Conservation (phyloP, 2,113 vertebrate genomes). For the Stigmatopora argus region DNA sequence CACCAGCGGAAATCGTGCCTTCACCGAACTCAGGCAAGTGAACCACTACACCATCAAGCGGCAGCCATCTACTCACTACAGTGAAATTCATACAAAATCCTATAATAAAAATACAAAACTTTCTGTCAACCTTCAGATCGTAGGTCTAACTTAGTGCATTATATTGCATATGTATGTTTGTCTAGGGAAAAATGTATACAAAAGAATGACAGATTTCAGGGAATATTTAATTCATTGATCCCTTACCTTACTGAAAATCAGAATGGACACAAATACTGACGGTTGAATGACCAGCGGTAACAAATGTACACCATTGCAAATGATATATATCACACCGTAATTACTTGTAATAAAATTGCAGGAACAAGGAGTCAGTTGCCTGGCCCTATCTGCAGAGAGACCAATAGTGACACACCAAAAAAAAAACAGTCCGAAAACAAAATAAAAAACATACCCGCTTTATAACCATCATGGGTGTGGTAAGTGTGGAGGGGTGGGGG, state of each 20-base stretch:
- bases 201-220: constrained; percentile 61
- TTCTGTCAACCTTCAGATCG: neutral
- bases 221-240: constrained; percentile 73
- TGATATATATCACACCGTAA: constrained; percentile 77
- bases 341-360: constrained; percentile 57
- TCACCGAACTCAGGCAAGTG: no score
- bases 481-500: neutral
- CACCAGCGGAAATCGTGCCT: no score
- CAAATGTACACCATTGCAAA: constrained; percentile 77
- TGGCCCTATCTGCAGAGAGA: constrained; percentile 63
- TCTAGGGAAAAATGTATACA: constrained; percentile 19
- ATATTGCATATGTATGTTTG: neutral
- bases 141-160: neutral
- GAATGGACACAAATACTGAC: constrained; percentile 74
- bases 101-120: neutral
- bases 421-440: no score
- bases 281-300: constrained; percentile 74
- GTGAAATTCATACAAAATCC: neutral
- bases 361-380: constrained; percentile 62
- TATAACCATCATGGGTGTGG: constrained; percentile 38
- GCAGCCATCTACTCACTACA: neutral
- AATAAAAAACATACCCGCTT: constrained; percentile 56
- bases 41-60: no score
- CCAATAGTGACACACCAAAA: constrained; percentile 66
- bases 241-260: constrained; percentile 74